phyloP scores from a whole-genome alignment of 2,888 invertebrate species.

The Ochropacha duplaris region DNA sequence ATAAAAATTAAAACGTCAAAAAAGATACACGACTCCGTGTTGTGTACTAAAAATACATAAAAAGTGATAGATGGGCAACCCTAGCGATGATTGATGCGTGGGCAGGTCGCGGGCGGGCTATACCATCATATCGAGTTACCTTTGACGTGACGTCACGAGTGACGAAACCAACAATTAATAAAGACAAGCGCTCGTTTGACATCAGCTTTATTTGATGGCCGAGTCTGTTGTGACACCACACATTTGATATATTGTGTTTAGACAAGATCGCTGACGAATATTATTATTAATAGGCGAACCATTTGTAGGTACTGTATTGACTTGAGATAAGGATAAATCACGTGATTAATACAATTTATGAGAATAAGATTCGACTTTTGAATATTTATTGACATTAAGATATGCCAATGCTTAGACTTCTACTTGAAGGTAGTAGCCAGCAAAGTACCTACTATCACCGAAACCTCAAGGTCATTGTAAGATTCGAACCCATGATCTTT shows the following conservation, averaged over 20 bases:
- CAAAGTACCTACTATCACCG: too few relatives aligned
- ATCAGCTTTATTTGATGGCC: neutral
- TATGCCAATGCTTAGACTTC: too few relatives aligned
- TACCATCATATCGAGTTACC: neutral
- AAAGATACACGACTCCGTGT: neutral
- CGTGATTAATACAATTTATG: too few relatives aligned
- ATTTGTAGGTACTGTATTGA: too few relatives aligned
- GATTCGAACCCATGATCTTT: too few relatives aligned
- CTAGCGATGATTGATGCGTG: neutral
- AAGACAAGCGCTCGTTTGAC: neutral
- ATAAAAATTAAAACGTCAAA: neutral
- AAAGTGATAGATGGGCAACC: neutral
- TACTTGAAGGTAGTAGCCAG: too few relatives aligned
- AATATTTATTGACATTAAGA: too few relatives aligned
- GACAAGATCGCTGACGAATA: too few relatives aligned
- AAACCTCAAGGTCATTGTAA: too few relatives aligned
- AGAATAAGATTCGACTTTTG: too few relatives aligned
- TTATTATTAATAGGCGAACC: too few relatives aligned
- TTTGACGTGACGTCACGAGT: neutral
- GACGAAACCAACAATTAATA: neutral
- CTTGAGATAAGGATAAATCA: too few relatives aligned
- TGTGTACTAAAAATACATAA: neutral
- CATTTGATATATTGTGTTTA: neutral
- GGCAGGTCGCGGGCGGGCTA: neutral
- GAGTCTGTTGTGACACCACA: neutral